Conservation (phyloP, 2,888 invertebrate species). For the Stenotaenia linearis region DNA sequence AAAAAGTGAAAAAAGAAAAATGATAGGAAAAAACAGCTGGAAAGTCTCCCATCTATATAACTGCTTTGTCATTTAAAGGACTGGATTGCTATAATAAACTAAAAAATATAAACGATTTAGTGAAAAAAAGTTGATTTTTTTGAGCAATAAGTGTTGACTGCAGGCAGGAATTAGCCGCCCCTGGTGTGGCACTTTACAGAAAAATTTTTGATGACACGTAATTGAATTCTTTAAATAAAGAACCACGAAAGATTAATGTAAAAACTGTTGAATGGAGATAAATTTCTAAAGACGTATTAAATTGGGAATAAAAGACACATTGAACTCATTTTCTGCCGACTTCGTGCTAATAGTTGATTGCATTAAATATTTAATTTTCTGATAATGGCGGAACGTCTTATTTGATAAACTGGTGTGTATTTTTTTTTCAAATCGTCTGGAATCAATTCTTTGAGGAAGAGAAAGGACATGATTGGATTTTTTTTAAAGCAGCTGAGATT, state of each 20-base stretch:
- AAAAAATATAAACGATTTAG: not conserved
- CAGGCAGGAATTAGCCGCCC: too few species aligned
- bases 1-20: not conserved
- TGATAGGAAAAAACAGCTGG: not conserved
- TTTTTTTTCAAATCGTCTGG: not conserved
- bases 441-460: not conserved
- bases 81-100: not conserved
- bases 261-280: too few species aligned
- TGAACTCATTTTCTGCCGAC: too few species aligned
- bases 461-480: not conserved
- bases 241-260: too few species aligned
- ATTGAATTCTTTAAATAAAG: too few species aligned
- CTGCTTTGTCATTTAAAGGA: conserved; percentile 7
- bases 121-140: not conserved
- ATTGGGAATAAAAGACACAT: too few species aligned
- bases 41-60: not conserved
- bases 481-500: not conserved
- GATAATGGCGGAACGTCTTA: not conserved
- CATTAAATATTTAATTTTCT: not conserved
- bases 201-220: too few species aligned
- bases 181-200: too few species aligned
- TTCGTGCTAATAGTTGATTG: too few species aligned
- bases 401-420: not conserved
- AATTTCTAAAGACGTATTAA: too few species aligned
- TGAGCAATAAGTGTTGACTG: too few species aligned